These are phyloP conservation scores for Elysia chlorotica DNA, from an alignment of 1,140 invertebrate species.

Conservation along the genomic window DNA sequence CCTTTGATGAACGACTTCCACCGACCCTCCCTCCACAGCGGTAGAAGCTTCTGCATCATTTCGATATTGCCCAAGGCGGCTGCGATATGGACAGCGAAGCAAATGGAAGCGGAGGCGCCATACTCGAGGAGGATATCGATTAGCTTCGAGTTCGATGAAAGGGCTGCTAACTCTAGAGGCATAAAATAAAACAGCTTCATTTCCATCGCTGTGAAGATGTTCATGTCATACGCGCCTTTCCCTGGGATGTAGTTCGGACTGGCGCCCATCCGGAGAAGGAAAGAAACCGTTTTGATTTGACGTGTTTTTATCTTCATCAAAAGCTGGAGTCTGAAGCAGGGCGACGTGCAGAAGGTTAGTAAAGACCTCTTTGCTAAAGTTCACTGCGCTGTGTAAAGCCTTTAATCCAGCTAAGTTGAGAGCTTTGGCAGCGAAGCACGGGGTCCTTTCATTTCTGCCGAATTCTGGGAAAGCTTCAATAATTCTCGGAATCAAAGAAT, in stretches of 20 bases:
- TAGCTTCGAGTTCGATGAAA: conserved; percentile 5
- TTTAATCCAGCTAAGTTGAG: neutral
- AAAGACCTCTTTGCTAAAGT: neutral
- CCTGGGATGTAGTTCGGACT: conserved; percentile 15
- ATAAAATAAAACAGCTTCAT: conserved; percentile 1
- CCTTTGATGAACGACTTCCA: conserved; percentile 19
- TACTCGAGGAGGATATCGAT: conserved; percentile 12
- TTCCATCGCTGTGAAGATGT: neutral
- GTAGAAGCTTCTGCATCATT: conserved; percentile 4
- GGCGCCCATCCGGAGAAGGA: conserved; percentile 12
- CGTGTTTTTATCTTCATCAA: neutral
- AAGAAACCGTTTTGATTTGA: neutral
- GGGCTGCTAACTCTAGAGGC: conserved; percentile 18
- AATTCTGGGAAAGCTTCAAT: neutral
- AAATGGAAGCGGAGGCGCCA: conserved; percentile 18
- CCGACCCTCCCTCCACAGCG: conserved; percentile 12
- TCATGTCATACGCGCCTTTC: neutral
- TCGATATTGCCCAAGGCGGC: neutral
- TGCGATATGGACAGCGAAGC: conserved; percentile 23
- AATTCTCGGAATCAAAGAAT: neutral
- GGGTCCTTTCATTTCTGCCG: neutral
- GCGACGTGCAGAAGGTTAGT: conserved; percentile 6
- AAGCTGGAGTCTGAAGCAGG: neutral
- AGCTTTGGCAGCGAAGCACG: neutral
- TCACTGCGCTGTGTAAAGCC: neutral